A percentile compares a stretch with the other conserved stretches of the same genome.
Evolutionary conservation across 2,888 invertebrate species (phyloP).

Genomic region (Lysandra bellargus): DNA sequence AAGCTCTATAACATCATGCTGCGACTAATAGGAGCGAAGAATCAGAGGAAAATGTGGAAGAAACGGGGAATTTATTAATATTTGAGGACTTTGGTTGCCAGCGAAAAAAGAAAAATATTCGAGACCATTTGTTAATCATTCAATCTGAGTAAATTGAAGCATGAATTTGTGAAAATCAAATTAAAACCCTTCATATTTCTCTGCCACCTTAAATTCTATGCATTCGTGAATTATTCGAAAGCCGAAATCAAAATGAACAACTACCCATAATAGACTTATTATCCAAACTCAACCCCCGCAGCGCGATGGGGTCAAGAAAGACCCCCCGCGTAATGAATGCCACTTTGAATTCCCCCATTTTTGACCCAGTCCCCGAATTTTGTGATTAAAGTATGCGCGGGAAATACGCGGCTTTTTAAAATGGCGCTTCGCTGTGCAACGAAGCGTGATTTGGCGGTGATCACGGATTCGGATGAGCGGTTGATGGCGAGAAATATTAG

Average conservation of each 20-base stretch:
- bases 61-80: no score
- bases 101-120: no score
- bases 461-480: background rate
- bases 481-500: background rate
- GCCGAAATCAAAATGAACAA: background rate
- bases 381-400: background rate
- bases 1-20: no score
- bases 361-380: background rate
- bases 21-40: no score
- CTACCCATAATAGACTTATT: background rate
- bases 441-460: background rate
- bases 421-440: background rate
- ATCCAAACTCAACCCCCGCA: background rate
- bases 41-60: no score
- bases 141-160: no score
- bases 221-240: no score
- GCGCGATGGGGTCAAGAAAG: background rate
- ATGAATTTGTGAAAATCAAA: no score
- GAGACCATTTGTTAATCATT: no score
- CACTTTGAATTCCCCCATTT: background rate
- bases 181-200: no score
- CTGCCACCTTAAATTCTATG: no score
- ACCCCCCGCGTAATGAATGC: background rate
- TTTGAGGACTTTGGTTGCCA: no score
- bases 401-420: background rate